Base-by-base conservation (phyloP, 30 jellyfish, hydroid and myxozoan species). In the Cassiopea andromeda region DNA sequence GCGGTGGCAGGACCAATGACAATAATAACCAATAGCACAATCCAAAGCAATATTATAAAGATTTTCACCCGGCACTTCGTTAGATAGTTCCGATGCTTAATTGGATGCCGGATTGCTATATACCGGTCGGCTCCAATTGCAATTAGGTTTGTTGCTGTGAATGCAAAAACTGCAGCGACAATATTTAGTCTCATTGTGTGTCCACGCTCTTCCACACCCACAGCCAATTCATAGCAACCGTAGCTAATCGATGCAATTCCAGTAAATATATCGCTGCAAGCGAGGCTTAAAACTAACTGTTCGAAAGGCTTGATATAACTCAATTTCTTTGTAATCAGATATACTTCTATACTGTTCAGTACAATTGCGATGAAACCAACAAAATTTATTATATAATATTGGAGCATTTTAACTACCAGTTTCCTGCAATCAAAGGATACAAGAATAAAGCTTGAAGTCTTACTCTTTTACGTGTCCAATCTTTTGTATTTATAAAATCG, bases 81-180 rank as follows among this genome's bases (percentile, higher is more conserved):
- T 49, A 86, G 84, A 69, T 84, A 66, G 2, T 75, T 74, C 69
- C 83, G 88, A 48, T 86, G 94, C 69, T 86, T 86, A 44, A 86
- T 86, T 77, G 94, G 94, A 46, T 46, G 48, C 16, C 89, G 83
- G 75, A 86, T 86, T 15, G 89, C 66, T 27, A 86, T 14, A 75
- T 2, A 86, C 76, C 94, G 81, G 80, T 86, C 94, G 49, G 14
- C 17, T 71, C 94, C 94, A 75, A 86, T 86, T 67, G 83, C 84
- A 3, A 67, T 38, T 18, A 86, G 76, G 66, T 86, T 86, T 60
- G 48, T 0, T 13, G 89, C 88, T 0, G 94, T 75, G 85, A 64
- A 86, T 2, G 64, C 80, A 81, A 86, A 86, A 49, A 84, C 54
- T 38, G 78, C 48, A 15, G 48, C 67, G 3, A 84, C 27, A 1